These are phyloP conservation scores for Melanotaenia duboulayi DNA, from an alignment of 2,113 vertebrate genomes.

Conservation along the genomic window DNA sequence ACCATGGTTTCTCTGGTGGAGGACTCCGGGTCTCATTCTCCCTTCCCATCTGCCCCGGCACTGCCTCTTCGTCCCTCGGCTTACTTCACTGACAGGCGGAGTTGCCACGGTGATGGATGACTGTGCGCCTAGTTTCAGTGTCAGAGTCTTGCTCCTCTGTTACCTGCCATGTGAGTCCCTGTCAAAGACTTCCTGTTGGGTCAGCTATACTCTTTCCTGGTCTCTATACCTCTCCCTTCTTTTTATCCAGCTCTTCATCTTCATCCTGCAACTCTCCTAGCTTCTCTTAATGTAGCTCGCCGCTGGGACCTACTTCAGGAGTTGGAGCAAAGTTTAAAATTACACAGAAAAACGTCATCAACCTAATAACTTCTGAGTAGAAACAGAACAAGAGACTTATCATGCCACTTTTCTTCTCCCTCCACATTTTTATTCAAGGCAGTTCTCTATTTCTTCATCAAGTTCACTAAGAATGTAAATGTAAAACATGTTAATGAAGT, in stretches of 20 bases:
- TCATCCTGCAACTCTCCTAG: conserved; percentile 18
- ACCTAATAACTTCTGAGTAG: conserved; percentile 34
- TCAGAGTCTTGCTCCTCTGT: conserved; percentile 73
- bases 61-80: conserved; percentile 58
- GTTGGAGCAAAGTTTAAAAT: conserved; percentile 21
- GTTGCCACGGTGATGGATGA: conserved; percentile 78
- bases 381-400: conserved; percentile 26
- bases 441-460: conserved; percentile 10
- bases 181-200: conserved; percentile 76
- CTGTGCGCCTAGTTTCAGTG: conserved; percentile 69
- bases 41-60: conserved; percentile 79
- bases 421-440: conserved; percentile 30
- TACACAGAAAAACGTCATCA: conserved; percentile 44
- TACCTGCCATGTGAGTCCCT: conserved; percentile 71
- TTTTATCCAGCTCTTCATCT: conserved; percentile 42
- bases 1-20: conserved; percentile 47
- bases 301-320: conserved; percentile 51
- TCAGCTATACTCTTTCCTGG: conserved; percentile 40
- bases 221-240: neutral
- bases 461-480: conserved; percentile 9
- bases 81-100: conserved; percentile 67
- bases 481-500: conserved; percentile 45
- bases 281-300: conserved; percentile 54
- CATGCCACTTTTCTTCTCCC: conserved; percentile 2
- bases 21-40: conserved; percentile 60